Base-by-base conservation (phyloP, 1,140 invertebrate genomes). In the Mizuhopecten yessoensis region DNA sequence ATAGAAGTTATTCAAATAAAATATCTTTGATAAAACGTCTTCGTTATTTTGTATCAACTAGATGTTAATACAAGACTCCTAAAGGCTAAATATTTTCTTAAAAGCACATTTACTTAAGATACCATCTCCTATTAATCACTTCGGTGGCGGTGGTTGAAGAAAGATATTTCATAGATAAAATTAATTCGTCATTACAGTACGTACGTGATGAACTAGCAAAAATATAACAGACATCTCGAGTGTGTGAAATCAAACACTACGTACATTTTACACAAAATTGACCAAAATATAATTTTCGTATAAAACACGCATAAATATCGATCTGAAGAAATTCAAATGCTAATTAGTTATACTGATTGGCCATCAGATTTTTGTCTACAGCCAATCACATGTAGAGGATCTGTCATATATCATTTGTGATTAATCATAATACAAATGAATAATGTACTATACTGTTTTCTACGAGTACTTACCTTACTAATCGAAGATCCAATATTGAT, bases 111-210 rank as follows among this genome's bases (percentile, higher is more conserved):
- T 75, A 75, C n/a, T 57, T 23, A 57, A 75, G 57, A 29, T 75
- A 75, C n/a, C 23, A 75, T 75, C 11, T 29, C 29, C 0, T n/a
- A 20, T 45, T 7, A 45, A 45, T 1, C 42, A 9, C n/a, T 75
- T 75, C 57, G 17, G 42, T 45, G 9, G 42, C 42, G 9, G 17
- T 15, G 9, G 9, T 7, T 45, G 42, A 45, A 75, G 57, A n/a
- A 75, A 75, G 57, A 75, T 75, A n/a, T 75, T 75, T n/a, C 57
- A n/a, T 5, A 75, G 57, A 75, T 75, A 75, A 75, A n/a, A 75
- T 75, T 29, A 75, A 75, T 75, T 75, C 11, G 57, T 2, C 57
- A 1, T 17, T n/a, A 17, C 1, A 75, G 5, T 29, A 75, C 5
- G 23, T 75, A 75, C 57, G 57, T 75, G 29, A 17, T 75, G n/a